Conservation (phyloP, 2,113 vertebrate species). For the Misgurnus mizolepis region DNA sequence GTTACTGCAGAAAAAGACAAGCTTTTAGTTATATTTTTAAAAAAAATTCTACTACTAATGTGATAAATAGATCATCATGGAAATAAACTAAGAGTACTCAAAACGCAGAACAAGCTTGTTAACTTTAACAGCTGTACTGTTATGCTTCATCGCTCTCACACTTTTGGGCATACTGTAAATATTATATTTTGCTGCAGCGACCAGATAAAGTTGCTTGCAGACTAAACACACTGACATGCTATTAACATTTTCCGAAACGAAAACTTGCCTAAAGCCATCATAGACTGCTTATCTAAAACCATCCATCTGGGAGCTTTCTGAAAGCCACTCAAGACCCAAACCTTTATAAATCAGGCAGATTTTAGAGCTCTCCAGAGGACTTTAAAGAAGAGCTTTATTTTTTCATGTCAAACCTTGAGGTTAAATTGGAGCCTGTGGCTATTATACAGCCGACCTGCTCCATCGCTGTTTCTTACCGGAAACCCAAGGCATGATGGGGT, state of each 20-base stretch:
- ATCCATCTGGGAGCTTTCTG: conserved; percentile 11
- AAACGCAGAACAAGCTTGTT: not conserved
- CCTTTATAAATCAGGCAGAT: not conserved
- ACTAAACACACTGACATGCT: conserved; percentile 39
- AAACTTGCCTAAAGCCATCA: not conserved
- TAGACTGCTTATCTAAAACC: not conserved
- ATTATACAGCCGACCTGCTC: not conserved
- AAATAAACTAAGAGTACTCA: not conserved
- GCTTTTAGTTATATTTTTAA: no score
- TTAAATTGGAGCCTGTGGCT: not conserved
- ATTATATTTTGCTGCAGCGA: not conserved
- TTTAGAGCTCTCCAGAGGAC: conserved; percentile 17
- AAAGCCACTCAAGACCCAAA: not conserved
- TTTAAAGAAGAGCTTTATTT: not conserved
- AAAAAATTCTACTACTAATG: no score
- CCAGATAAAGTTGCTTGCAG: conserved; percentile 17
- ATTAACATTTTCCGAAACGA: not conserved
- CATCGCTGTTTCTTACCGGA: not conserved
- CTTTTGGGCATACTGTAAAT: not conserved
- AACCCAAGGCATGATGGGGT: not conserved
- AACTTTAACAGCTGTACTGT: conserved; percentile 7
- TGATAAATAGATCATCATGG: not conserved
- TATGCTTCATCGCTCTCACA: not conserved
- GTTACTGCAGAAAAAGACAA: not conserved
- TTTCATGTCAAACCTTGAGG: conserved; percentile 9